Conservation (phyloP, 2,888 invertebrate genomes). For the Agriopis aurantiaria region DNA sequence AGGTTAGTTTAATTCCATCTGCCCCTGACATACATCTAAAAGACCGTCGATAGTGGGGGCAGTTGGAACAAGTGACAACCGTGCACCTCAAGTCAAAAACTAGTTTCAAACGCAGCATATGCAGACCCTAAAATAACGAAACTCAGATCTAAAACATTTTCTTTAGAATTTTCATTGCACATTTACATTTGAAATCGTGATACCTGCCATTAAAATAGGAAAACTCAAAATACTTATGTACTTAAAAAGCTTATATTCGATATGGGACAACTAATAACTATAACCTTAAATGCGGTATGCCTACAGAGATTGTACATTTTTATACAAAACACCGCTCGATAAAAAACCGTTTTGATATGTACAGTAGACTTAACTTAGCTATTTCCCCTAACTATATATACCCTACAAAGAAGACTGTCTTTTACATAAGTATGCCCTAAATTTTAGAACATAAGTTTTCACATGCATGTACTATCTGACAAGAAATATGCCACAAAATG, state of each 20-base stretch:
- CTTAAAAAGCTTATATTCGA: constrained; percentile 48
- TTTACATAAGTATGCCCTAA: constrained; percentile 69
- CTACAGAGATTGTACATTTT: constrained; percentile 66
- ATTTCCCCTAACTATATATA: constrained; percentile 51
- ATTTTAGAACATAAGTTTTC: constrained; percentile 72
- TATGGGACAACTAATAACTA: constrained; percentile 47
- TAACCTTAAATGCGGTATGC: constrained; percentile 72
- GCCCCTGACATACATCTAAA: too few species aligned
- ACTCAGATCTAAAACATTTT: constrained; percentile 56
- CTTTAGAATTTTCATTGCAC: constrained; percentile 71
- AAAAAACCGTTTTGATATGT: constrained; percentile 78
- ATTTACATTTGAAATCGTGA: constrained; percentile 38
- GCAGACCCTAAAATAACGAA: constrained; percentile 2
- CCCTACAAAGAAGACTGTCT: constrained; percentile 47
- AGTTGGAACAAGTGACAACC: too few species aligned
- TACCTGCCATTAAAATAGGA: constrained; percentile 57
- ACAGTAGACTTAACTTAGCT: constrained; percentile 62
- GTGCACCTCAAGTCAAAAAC: background rate
- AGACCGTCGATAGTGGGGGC: too few species aligned
- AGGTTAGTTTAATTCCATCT: too few species aligned
- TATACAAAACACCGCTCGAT: constrained; percentile 64
- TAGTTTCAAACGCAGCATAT: background rate
- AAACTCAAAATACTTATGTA: constrained; percentile 48
- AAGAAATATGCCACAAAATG: constrained; percentile 41
- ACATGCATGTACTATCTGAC: constrained; percentile 38